Evolutionary conservation across 2,888 invertebrate genomes (phyloP).

Genomic region (Drosophila engyochracea): DNA sequence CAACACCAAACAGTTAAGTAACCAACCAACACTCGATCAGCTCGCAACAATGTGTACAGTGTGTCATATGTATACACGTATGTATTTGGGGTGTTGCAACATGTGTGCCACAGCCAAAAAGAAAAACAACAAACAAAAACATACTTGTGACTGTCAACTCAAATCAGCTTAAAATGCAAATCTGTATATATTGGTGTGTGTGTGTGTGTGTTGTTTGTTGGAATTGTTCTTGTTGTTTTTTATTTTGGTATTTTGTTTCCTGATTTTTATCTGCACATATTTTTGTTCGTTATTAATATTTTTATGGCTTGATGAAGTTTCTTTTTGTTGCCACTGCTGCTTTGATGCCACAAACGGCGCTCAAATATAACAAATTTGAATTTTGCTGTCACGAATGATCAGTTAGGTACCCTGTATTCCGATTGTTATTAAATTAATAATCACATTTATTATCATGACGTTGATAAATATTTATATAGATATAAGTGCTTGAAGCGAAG

Average conservation of each 20-base stretch:
- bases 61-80: background rate
- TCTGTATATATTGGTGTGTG: constrained; percentile 1
- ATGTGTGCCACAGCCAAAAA: background rate
- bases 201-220: constrained; percentile 4
- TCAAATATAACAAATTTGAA: constrained; percentile 17
- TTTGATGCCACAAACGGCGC: constrained; percentile 38
- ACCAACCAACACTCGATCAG: constrained; percentile 20
- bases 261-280: constrained; percentile 29
- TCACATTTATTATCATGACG: background rate
- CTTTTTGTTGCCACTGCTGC: constrained; percentile 35
- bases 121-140: constrained; percentile 12
- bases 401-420: constrained; percentile 2
- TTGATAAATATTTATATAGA: background rate
- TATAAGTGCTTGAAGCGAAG: background rate
- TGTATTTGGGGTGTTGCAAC: constrained; percentile 6
- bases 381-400: background rate
- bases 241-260: constrained; percentile 10
- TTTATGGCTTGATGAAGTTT: constrained; percentile 50
- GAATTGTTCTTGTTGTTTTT: background rate
- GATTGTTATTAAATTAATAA: background rate
- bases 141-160: constrained; percentile 27
- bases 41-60: constrained; percentile 1
- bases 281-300: constrained; percentile 53
- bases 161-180: constrained; percentile 61
- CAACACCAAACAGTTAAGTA: constrained; percentile 42